Evolutionary conservation across 2,888 invertebrate genomes (phyloP), one percentile per base, ranked within the genome.

Genomic region (Cosmorhoe ocellata): DNA sequence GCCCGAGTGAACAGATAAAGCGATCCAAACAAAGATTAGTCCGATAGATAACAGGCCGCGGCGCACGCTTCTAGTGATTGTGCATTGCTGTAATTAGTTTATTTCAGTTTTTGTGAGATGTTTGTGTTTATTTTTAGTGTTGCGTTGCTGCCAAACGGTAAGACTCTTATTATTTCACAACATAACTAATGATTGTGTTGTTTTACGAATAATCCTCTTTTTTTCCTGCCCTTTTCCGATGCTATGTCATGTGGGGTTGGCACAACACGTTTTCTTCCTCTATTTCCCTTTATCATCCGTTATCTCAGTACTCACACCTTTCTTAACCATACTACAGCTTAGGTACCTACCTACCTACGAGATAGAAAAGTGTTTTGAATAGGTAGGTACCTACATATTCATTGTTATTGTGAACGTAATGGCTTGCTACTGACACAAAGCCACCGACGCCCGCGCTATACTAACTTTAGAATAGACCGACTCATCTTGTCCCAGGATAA

Each of bases 401-500:
- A 18, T 3, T 18, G 18, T 18, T 18, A 18, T 18, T 18, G 18
- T 18, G 18, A 18, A 18, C 18, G 3, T 26, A 26, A 34, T 57
- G 59, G 62, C 63, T 38, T 12, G 42, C 54, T 58, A 53, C 68
- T 24, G 62, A 56, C 4, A 18, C 18, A 4, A 4, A 4, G 3
- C 4, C 18, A 77, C 74, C 78, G 61, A 57, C 79, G 75, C 78
- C 80, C 76, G 76, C 82, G 76, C 71, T 56, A 67, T 42, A 59
- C 53, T 64, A 62, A 84, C 84, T 84, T 85, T 87, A 67, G 74
- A 66, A 66, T 64, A 70, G 71, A 79, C 86, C 1, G 13, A 13
- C 36, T 81, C 85, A 85, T 86, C 86, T 81, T 71, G 77, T 79
- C 73, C 74, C 72, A 71, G 77, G 75, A 84, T 88, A 86, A 89